Percentiles rank a stretch among this genome's conserved stretches.
These are phyloP conservation scores for Pygoscelis antarcticus DNA, from an alignment of 2,113 vertebrate species.

Conservation along the genomic window DNA sequence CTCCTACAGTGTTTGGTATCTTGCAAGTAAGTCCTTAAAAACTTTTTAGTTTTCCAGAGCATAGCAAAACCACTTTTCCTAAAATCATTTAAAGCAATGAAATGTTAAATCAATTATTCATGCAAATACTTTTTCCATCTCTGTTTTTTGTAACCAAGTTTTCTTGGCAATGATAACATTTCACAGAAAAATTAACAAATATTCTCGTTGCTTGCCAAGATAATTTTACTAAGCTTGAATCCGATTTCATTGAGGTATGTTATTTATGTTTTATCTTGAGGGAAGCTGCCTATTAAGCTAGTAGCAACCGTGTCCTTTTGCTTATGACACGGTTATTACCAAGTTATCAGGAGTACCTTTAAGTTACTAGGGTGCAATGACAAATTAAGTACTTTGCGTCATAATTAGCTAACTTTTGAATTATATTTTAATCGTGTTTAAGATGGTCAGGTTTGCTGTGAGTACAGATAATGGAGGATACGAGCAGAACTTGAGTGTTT, in stretches of 20 bases:
- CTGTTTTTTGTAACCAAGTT: constrained; percentile 59
- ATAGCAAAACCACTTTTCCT: constrained; percentile 44
- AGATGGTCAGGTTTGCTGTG: constrained; percentile 55
- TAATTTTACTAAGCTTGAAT: constrained; percentile 66
- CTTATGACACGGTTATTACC: constrained; percentile 54
- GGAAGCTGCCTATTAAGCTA: constrained; percentile 66
- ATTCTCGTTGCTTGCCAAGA: constrained; percentile 64
- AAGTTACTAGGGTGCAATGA: constrained; percentile 61
- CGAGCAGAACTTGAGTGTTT: constrained; percentile 4
- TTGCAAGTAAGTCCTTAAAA: constrained; percentile 1
- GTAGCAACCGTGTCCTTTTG: constrained; percentile 59
- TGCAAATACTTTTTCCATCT: constrained; percentile 57
- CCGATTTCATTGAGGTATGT: constrained; percentile 57
- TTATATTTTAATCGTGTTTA: constrained; percentile 53
- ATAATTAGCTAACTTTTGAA: constrained; percentile 60
- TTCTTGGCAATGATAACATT: constrained; percentile 68
- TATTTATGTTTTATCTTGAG: constrained; percentile 64
- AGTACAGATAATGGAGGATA: constrained; percentile 31
- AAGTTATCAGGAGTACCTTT: constrained; percentile 60
- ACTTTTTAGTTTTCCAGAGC: constrained; percentile 28
- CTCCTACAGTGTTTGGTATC: not conserved
- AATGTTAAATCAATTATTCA: constrained; percentile 61
- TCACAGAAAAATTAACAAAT: constrained; percentile 61
- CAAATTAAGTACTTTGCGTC: constrained; percentile 65
- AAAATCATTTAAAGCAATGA: constrained; percentile 46